Base-by-base conservation (phyloP, 2,113 vertebrate genomes). In the Syngnathoides biaculeatus region DNA sequence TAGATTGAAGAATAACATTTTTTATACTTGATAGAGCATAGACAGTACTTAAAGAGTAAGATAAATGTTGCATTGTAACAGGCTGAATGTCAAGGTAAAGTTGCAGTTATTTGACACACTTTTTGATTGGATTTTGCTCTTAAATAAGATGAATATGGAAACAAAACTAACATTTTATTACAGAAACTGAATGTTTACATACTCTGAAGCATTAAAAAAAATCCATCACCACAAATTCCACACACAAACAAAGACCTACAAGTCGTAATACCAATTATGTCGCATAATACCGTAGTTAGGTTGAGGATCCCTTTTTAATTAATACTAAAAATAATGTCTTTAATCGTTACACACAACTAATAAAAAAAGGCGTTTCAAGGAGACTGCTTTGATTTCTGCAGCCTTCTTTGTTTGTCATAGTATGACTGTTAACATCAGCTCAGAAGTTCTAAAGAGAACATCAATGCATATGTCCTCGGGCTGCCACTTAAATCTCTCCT, bases 401-500 rank as follows among this genome's bases (percentile, higher is more conserved):
- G 52, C 59, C 30, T 48, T 30, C 62, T 72, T 67, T 72, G 71
- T 64, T 60, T 69, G 47, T 58, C 58, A 14, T n/a, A 0, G 9
- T 12, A 48, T 64, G 15, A 24, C 47, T 55, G 57, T 59, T 60
- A 62, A 75, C 52, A 39, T 62, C 53, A 59, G 75, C 65, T 67
- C 48, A 67, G 42, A 71, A 40, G 45, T 78, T 69, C 60, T 50
- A 20, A 67, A 58, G 24, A 50, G 65, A 79, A 75, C 76, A 68
- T 58, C 68, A 71, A 72, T 12, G 63, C n/a, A 62, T 1, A 47
- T 61, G 11, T 79, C 79, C 74, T 73, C 64, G 1, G 69, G 69
- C 66, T 24, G 59, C 60, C 73, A 60, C 56, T 60, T 68, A 66
- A 71, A 71, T 70, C 57, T 43, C 70, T 59, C 14, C 48, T n/a